Evolutionary conservation across 1,140 invertebrate species (phyloP), one percentile per base, ranked within the genome.

Genomic region (Probaryconus sp.): DNA sequence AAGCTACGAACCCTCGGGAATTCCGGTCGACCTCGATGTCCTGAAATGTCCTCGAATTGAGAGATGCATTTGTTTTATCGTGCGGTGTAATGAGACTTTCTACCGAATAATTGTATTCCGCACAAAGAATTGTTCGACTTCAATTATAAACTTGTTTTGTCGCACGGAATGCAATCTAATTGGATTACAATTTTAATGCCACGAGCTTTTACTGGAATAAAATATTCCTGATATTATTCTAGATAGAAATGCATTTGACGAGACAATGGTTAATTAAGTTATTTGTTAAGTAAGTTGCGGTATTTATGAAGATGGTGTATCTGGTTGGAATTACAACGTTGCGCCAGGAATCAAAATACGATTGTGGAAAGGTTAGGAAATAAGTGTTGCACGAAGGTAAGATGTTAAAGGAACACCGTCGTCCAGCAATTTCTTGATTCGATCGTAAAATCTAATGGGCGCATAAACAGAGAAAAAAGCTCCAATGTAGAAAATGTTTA

Each of bases 401-500:
- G 43, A 74, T 31, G 71, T 68, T 60, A 75, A 77, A 69, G 33
- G 45, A 64, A 69, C 68, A 77, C 64, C 74, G 79, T 80, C 77
- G 79, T 79, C 61, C 58, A 69, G 70, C 76, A 79, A 82, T 85
- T 86, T 84, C 81, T 86, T 56, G 82, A 84, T 82, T 82, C 70
- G 81, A 85, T 86, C 85, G 82, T 87, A 87, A 87, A 87, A 87
- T 84, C 81, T 83, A 86, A 87, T 83, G 81, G 80, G 72, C 81
- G 74, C 78, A 86, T 86, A 87, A 87, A 83, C 79, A 79, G 78
- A 78, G 81, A 79, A 86, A 85, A 85, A 80, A 72, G 69, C 75
- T 83, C 77, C 63, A 77, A 71, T 79, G 83, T 82, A 78, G 80
- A 85, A 85, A 83, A 82, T 82, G 77, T 80, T 78, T 71, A 76